Evolutionary conservation across 2,797 vertebrate species (phyloP).

Genomic region (Myiotriccus ornatus): DNA sequence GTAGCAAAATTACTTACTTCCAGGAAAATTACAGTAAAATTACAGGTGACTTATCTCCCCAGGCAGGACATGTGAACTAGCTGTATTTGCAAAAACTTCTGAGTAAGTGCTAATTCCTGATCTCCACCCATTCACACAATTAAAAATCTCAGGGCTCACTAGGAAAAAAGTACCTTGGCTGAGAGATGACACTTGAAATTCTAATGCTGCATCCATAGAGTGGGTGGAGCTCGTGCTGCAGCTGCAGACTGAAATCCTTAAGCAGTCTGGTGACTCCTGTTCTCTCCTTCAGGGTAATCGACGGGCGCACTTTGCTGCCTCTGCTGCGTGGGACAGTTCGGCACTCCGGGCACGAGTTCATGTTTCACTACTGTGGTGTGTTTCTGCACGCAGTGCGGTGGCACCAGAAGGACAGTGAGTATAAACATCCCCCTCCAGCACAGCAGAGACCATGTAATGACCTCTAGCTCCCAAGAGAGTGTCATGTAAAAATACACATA

Average conservation of each 20-base stretch:
- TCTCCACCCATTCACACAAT: not conserved
- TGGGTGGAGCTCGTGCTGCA: not conserved
- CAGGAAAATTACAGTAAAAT: not conserved
- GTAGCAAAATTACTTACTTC: not conserved
- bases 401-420: slow-evolving; percentile 71
- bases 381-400: slow-evolving; percentile 64
- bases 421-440: not conserved
- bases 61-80: not conserved
- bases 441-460: not conserved
- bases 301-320: slow-evolving; percentile 44
- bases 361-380: slow-evolving; percentile 69
- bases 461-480: not conserved
- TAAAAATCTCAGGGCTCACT: not conserved
- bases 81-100: not conserved
- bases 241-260: not conserved
- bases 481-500: not conserved
- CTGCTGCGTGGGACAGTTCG: not conserved
- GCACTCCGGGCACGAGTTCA: slow-evolving; percentile 56
- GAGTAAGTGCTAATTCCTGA: not conserved
- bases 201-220: not conserved
- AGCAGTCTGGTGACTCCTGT: not conserved
- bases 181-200: not conserved
- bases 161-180: not conserved
- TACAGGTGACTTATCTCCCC: not conserved
- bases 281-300: slow-evolving; percentile 30